These are phyloP conservation scores for Sarcophaga peregrina DNA, from an alignment of 1,140 invertebrate genomes.

Conservation along the genomic window DNA sequence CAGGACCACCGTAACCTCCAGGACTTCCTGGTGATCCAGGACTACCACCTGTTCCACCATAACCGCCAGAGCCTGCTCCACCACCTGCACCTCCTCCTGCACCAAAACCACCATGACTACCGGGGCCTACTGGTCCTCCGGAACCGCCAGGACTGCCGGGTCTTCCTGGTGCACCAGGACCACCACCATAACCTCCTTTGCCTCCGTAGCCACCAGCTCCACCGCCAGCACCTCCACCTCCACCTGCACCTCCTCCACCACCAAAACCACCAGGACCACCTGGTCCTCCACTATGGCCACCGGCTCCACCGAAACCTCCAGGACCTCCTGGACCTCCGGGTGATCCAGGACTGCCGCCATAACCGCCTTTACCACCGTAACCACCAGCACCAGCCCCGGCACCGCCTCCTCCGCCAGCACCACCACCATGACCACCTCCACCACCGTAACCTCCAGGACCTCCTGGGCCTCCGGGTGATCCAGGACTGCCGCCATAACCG, in stretches of 20 bases:
- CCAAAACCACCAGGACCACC: not conserved
- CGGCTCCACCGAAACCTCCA: not conserved
- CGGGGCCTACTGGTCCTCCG: not conserved
- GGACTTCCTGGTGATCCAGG: constrained; percentile 9
- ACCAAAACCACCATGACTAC: not conserved
- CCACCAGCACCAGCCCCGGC: not conserved
- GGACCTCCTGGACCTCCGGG: not conserved
- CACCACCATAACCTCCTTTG: constrained; percentile 43
- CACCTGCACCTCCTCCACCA: not conserved
- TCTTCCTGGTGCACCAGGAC: not conserved
- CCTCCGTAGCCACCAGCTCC: not conserved
- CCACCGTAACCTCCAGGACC: constrained; percentile 17
- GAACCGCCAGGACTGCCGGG: constrained; percentile 2
- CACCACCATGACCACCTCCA: not conserved
- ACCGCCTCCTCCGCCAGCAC: not conserved
- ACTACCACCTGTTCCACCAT: constrained; percentile 6
- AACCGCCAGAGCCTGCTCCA: not conserved
- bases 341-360: not conserved
- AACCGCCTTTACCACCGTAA: not conserved
- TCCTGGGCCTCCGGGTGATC: not conserved
- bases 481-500: not conserved
- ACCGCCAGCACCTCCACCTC: not conserved
- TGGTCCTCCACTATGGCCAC: not conserved
- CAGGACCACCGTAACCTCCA: constrained; percentile 24
- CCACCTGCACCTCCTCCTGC: not conserved